Percentiles rank a stretch among this genome's conserved stretches.
These are phyloP conservation scores for Drosophila antonietae DNA, from an alignment of 2,888 invertebrate species.

Conservation along the genomic window DNA sequence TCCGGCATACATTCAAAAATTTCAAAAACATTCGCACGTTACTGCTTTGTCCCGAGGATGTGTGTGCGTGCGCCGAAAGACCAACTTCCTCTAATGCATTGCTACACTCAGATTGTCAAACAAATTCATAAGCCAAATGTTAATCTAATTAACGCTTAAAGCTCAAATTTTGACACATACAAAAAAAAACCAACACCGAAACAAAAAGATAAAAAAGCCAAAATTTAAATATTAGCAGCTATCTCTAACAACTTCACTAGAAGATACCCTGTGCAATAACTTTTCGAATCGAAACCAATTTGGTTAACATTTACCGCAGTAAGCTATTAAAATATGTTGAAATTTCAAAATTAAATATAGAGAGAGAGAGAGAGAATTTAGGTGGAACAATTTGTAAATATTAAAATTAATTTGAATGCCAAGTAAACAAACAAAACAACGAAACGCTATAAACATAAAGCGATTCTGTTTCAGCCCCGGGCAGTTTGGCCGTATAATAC, in stretches of 20 bases:
- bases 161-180: conserved; percentile 13
- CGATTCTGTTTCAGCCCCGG: conserved; percentile 11
- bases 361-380: neutral
- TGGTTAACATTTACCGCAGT: conserved; percentile 13
- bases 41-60: neutral
- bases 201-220: neutral
- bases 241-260: neutral
- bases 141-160: conserved; percentile 73
- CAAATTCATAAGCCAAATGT: conserved; percentile 43
- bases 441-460: conserved; percentile 7
- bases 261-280: neutral
- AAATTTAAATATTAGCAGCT: conserved; percentile 1
- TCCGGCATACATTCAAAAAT: conserved; percentile 49
- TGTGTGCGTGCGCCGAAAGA: conserved; percentile 33
- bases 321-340: conserved; percentile 11
- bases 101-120: conserved; percentile 19
- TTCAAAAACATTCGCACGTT: conserved; percentile 53
- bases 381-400: conserved; percentile 9
- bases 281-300: conserved; percentile 1
- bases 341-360: neutral
- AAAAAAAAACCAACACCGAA: conserved; percentile 1
- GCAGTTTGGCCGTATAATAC: conserved; percentile 24
- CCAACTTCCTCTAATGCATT: conserved; percentile 48
- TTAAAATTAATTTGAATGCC: conserved; percentile 14
- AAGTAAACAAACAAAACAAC: conserved; percentile 8